Percentiles rank a stretch among this genome's conserved stretches.
Conservation (phyloP, 2,797 vertebrate genomes). For the Chaunax sp. region DNA sequence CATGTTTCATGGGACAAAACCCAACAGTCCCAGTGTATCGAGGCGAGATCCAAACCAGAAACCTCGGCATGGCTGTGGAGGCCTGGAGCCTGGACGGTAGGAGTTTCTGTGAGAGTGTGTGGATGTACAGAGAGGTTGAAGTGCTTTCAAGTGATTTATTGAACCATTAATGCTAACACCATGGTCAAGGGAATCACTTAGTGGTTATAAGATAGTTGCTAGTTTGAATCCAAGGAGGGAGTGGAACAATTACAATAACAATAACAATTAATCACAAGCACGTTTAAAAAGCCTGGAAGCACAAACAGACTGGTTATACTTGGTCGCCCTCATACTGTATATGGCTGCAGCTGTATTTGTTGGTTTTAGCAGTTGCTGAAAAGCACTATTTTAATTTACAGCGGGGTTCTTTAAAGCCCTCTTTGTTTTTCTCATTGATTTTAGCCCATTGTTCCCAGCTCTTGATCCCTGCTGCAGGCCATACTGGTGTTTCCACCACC, state of each 20-base stretch:
- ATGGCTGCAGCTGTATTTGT: background rate
- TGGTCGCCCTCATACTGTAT: slow-evolving; percentile 2
- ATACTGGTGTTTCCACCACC: slow-evolving; percentile 47
- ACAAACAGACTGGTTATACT: no score
- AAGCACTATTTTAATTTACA: slow-evolving; percentile 13
- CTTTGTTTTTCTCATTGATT: slow-evolving; percentile 64
- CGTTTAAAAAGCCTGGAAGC: background rate
- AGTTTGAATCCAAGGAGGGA: slow-evolving; percentile 3
- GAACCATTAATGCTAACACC: background rate
- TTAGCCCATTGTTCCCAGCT: slow-evolving; percentile 51
- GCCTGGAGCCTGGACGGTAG: slow-evolving; percentile 92
- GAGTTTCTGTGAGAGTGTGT: background rate
- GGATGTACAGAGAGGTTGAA: background rate
- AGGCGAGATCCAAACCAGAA: slow-evolving; percentile 95
- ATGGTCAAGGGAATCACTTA: background rate
- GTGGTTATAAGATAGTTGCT: background rate
- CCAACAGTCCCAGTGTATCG: slow-evolving; percentile 90
- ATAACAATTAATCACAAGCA: background rate
- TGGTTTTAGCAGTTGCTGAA: background rate
- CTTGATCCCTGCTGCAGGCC: slow-evolving; percentile 46
- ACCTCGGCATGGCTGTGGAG: slow-evolving; percentile 95
- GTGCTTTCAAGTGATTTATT: background rate
- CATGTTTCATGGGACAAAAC: slow-evolving; percentile 98
- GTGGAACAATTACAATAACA: no score
- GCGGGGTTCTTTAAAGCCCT: slow-evolving; percentile 49